These are phyloP conservation scores for Phrynosoma platyrhinos DNA, from an alignment of 2,113 vertebrate genomes.

Conservation along the genomic window DNA sequence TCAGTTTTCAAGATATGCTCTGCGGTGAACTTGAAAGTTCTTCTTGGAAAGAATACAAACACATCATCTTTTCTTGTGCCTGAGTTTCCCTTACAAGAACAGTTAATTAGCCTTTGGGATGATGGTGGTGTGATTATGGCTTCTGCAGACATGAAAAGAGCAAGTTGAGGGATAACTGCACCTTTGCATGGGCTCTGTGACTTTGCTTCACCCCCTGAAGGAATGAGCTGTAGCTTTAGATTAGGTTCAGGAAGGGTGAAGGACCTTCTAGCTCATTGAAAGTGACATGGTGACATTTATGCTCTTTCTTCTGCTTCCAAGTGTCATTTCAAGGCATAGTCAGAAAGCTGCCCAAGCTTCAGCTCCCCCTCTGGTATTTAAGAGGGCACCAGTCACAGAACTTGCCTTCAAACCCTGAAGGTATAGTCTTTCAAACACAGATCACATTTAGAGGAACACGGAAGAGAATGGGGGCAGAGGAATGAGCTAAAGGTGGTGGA, in stretches of 20 bases:
- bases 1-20: background rate
- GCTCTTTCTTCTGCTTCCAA: slow-evolving; percentile 37
- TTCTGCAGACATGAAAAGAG: slow-evolving; percentile 18
- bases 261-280: background rate
- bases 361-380: background rate
- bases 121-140: background rate
- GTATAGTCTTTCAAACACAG: slow-evolving; percentile 9
- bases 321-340: slow-evolving; percentile 47
- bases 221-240: slow-evolving; percentile 25
- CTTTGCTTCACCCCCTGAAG: rapidly evolving
- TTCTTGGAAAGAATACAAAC: background rate
- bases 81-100: background rate
- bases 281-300: slow-evolving; percentile 45
- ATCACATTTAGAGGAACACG: slow-evolving; percentile 20
- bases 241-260: background rate
- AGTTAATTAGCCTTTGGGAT: background rate
- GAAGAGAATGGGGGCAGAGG: background rate
- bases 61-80: background rate
- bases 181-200: background rate
- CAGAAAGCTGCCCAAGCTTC: slow-evolving; percentile 15
- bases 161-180: background rate
- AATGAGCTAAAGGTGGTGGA: background rate
- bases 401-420: rapidly evolving
- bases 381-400: background rate
- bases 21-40: background rate